Base-by-base conservation (phyloP, 1,140 invertebrate species). In the Drosophila punjabiensis region DNA sequence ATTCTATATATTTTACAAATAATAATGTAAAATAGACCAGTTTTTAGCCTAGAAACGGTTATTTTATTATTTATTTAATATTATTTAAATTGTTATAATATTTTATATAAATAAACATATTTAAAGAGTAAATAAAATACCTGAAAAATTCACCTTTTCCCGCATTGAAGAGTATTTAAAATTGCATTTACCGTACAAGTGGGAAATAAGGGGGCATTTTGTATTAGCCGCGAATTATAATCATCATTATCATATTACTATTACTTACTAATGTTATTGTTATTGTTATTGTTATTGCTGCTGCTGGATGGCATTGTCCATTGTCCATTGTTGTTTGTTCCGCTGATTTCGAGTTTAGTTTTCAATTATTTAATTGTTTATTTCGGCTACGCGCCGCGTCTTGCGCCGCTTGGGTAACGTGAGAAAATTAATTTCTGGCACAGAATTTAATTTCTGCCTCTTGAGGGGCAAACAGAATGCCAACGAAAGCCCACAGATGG, bases 281-380 rank as follows among this genome's bases (percentile, higher is more conserved):
- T 64, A 32, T 76, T 67, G 7, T 41, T 79, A 11, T 59, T 76
- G 48, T 13, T 63, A 30, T 41, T 47, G 16, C 3, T 55, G 24
- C 13, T 52, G 18, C 16, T 32, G 39, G 39, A 24, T 24, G 24
- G 18, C 20, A 28, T 48, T 67, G n/a, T n/a, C 32, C 32, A 52
- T 52, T 52, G 45, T 18, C 43, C 53, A 76, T 53, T 76, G 63
- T 76, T 77, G 41, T 35, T 20, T 45, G 32, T 43, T 56, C 58
- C 45, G 53, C 37, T 55, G 53, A 64, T 63, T 78, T 59, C 66
- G 41, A 59, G 61, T 73, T 79, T 73, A 66, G 61, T 83, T 88
- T 63, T 84, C 80, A 88, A 88, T 83, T 83, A 88, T 83, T 82
- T 87, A 87, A 88, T 88, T 79, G 83, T 66, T 67, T 68, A 32